phyloP scores from a whole-genome alignment of 2,888 invertebrate species.

The Lomographa bimaculata region DNA sequence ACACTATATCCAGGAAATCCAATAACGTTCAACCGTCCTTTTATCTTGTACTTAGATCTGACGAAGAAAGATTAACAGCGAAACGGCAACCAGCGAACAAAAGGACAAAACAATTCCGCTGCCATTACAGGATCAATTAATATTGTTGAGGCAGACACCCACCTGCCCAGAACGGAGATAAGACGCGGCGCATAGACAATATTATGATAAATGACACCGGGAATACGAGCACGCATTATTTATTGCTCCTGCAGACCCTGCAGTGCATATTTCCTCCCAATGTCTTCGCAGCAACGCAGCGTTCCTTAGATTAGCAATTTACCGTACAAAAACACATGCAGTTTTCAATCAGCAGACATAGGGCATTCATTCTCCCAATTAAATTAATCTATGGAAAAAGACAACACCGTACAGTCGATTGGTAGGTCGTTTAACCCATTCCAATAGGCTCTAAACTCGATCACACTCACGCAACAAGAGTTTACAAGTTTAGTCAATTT shows the following conservation, averaged over 20 bases:
- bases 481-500: too few relatives aligned
- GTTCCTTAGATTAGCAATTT: conserved; percentile 49
- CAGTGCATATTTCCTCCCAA: conserved; percentile 28
- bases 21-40: conserved; percentile 5
- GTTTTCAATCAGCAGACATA: conserved; percentile 35
- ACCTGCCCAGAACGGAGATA: conserved; percentile 59
- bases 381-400: conserved; percentile 10
- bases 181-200: conserved; percentile 61
- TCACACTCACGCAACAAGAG: conserved; percentile 18
- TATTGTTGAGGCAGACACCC: conserved; percentile 60
- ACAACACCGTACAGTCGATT: conserved; percentile 10
- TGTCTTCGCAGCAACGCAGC: conserved; percentile 16
- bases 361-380: conserved; percentile 22
- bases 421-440: conserved; percentile 18
- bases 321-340: conserved; percentile 32
- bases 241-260: conserved; percentile 43
- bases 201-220: conserved; percentile 70
- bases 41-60: conserved; percentile 18
- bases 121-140: conserved; percentile 63
- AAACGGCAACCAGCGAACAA: conserved; percentile 35
- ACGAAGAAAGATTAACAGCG: conserved; percentile 31
- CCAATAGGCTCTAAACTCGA: conserved; percentile 20
- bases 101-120: conserved; percentile 46
- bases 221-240: conserved; percentile 52
- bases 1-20: conserved; percentile 16